Conservation (phyloP, 1,140 invertebrate species). For the Drosophila subobscura region DNA sequence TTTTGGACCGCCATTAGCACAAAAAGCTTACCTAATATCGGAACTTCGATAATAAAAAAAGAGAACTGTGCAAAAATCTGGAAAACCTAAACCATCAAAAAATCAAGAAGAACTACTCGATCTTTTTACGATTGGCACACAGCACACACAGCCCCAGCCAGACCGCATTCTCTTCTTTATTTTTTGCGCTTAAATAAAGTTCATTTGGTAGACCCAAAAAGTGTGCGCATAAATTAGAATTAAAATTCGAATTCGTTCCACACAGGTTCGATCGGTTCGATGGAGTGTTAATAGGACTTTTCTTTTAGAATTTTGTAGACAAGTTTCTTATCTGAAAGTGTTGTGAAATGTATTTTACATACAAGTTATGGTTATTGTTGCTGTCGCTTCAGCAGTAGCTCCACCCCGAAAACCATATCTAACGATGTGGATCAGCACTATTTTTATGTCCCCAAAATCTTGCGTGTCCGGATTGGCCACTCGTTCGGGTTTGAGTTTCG, state of each 20-base stretch:
- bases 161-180: constrained; percentile 45
- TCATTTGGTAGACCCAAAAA: constrained; percentile 53
- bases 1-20: constrained; percentile 53
- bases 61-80: constrained; percentile 25
- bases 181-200: constrained; percentile 40
- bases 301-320: constrained; percentile 47
- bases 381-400: constrained; percentile 4
- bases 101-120: constrained; percentile 49
- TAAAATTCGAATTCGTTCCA: constrained; percentile 30
- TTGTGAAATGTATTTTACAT: constrained; percentile 66
- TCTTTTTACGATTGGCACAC: constrained; percentile 36
- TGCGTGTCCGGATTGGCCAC: constrained; percentile 52
- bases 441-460: constrained; percentile 49
- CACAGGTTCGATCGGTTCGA: constrained; percentile 13
- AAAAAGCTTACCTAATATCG: constrained; percentile 59
- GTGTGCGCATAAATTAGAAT: constrained; percentile 65
- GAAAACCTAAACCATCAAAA: constrained; percentile 11
- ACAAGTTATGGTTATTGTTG: constrained; percentile 51
- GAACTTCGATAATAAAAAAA: constrained; percentile 24
- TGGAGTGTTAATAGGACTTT: constrained; percentile 65
- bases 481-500: constrained; percentile 10
- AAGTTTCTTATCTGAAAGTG: constrained; percentile 47
- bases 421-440: constrained; percentile 57
- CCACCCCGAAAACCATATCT: constrained; percentile 27
- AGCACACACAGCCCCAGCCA: not conserved